These are phyloP conservation scores for Bufotes viridis DNA, from an alignment of 2,797 vertebrate genomes.

Conservation along the genomic window DNA sequence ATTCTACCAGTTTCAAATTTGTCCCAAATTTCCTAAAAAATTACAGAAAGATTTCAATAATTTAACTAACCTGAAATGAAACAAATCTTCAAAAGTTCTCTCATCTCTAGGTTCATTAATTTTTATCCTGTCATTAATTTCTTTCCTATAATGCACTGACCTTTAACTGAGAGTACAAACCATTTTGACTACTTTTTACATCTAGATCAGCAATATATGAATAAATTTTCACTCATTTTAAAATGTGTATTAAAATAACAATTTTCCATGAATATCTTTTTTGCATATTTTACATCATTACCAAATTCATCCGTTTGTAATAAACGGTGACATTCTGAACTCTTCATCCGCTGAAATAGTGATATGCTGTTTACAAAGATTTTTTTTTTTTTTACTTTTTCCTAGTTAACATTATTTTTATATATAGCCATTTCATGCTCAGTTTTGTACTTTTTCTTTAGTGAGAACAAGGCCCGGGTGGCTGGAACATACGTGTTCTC, in stretches of 20 bases:
- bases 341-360: not conserved
- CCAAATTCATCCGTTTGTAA: not conserved
- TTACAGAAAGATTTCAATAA: too few relatives aligned
- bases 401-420: not conserved
- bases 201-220: not conserved
- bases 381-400: not conserved
- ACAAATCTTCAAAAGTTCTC: too few relatives aligned
- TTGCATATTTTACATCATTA: not conserved
- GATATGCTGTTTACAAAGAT: not conserved
- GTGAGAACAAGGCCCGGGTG: slow-evolving; percentile 25
- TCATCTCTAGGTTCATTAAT: too few relatives aligned
- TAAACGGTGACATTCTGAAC: not conserved
- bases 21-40: too few relatives aligned
- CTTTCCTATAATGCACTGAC: too few relatives aligned
- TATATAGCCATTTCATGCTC: not conserved
- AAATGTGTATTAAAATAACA: too few relatives aligned
- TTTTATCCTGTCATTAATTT: too few relatives aligned
- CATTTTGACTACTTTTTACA: not conserved
- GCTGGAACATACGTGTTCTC: slow-evolving; percentile 41
- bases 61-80: too few relatives aligned
- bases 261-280: not conserved
- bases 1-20: too few relatives aligned
- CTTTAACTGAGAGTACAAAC: not conserved
- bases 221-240: too few relatives aligned
- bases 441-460: not conserved